Evolutionary conservation across 2,797 vertebrate genomes (phyloP), one percentile per base, ranked within the genome.

Genomic region (Helarctos malayanus): DNA sequence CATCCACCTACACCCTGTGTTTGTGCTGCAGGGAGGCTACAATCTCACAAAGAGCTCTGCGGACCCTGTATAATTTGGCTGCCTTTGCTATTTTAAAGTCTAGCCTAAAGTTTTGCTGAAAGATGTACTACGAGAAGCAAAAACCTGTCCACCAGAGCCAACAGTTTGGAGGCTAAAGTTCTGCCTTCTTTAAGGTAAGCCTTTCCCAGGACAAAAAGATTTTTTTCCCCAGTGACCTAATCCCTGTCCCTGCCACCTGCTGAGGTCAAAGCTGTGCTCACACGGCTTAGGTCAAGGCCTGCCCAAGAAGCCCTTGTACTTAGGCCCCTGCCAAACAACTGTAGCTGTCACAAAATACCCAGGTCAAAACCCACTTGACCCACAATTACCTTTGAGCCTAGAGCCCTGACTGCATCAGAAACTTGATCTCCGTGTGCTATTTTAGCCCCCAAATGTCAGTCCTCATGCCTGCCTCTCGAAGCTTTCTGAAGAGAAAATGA

Each of bases 251-350:
- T 52, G 49, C 96, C 15, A 29, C 95, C 57, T 63, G 87, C 87
- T 87, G 93, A 97, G 96, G 89, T 91, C 95, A 97, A 79, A 82
- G 49, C 91, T 81, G 41, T 89, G 18, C 75, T 92, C 69, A 61
- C 54, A 9, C 0, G 0, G 69, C 57, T 81, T 38, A 92, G 87
- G 97, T 97, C 96, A 94, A 96, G 97, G 88, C 81, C 90, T 89
- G 75, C 35, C 76, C 92, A 38, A 69, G 86, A 92, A 83, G 84
- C 25, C 95, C 76, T 91, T 56, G 65, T 87, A 82, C 93, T 76
- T 65, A 89, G 68, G 86, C 45, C 47, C 83, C 65, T 94, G 94
- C 80, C 59, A 80, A 81, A 95, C 45, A 85, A 78, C 76, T 54
- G 27, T 19, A 88, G 87, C 59, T 87, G 78, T 84, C 81, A 92